These are phyloP conservation scores for Mesorhabditis spiculigera DNA, from an alignment of 2,888 invertebrate species.

Conservation along the genomic window DNA sequence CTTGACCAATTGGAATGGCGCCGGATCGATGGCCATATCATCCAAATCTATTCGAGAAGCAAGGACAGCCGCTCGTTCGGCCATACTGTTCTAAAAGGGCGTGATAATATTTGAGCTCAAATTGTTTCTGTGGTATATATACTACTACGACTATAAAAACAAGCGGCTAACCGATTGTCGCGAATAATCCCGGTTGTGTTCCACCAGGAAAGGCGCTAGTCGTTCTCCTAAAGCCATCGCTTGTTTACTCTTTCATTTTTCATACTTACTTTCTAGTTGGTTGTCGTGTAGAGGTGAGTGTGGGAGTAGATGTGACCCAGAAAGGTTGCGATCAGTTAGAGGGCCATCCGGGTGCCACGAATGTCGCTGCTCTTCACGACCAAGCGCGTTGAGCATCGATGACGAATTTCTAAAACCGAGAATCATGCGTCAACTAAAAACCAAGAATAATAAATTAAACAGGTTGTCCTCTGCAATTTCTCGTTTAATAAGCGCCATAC, in stretches of 20 bases:
- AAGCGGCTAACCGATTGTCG: background rate
- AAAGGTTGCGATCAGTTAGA: conserved; percentile 28
- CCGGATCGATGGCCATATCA: conserved; percentile 79
- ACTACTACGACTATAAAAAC: background rate
- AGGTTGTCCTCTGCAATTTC: too few relatives aligned
- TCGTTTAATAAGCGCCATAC: background rate
- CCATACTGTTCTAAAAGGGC: background rate
- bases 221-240: background rate
- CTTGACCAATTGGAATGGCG: conserved; percentile 60
- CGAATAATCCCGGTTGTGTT: background rate
- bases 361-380: conserved; percentile 1
- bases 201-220: background rate
- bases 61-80: conserved; percentile 5
- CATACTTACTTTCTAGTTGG: background rate
- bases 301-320: conserved; percentile 25
- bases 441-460: too few relatives aligned
- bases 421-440: background rate
- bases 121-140: too few relatives aligned
- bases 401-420: background rate
- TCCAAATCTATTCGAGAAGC: conserved; percentile 63
- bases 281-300: conserved; percentile 27
- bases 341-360: conserved; percentile 5
- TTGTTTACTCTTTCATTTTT: background rate
- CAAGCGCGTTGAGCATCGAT: background rate
- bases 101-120: background rate